These are phyloP conservation scores for Eremobia ochroleuca DNA, from an alignment of 2,888 invertebrate genomes.

Conservation along the genomic window DNA sequence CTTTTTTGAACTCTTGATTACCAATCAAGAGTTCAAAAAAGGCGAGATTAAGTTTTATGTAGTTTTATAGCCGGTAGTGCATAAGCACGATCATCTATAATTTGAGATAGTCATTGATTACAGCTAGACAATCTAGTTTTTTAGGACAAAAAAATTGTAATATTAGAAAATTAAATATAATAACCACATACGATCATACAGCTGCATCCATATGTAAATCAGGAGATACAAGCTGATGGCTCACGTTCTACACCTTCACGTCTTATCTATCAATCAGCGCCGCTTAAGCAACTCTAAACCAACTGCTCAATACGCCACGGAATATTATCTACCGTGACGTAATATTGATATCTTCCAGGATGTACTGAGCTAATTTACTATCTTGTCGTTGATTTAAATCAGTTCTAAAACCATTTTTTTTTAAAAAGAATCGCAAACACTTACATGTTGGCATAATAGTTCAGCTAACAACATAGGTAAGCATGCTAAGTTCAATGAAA, in stretches of 20 bases:
- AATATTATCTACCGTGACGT: conserved; percentile 14
- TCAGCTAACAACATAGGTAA: conserved; percentile 39
- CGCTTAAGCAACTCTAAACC: conserved; percentile 51
- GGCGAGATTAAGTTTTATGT: background rate
- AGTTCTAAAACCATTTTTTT: conserved; percentile 31
- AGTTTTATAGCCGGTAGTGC: background rate
- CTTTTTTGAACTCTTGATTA: too few relatives aligned
- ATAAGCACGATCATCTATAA: background rate
- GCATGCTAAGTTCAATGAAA: conserved; percentile 65
- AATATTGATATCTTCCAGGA: conserved; percentile 36
- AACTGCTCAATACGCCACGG: conserved; percentile 16
- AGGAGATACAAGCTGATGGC: conserved; percentile 56
- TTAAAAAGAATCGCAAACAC: conserved; percentile 46
- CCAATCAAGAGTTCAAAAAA: background rate
- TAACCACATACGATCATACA: conserved; percentile 28
- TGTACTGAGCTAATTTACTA: conserved; percentile 30
- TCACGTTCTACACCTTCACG: conserved; percentile 61
- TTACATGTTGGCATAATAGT: conserved; percentile 23
- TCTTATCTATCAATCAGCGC: conserved; percentile 60
- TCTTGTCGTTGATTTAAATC: conserved; percentile 27
- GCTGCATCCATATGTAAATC: conserved; percentile 41
- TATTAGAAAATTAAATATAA: conserved; percentile 37
- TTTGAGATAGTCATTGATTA: conserved; percentile 3
- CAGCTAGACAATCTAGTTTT: background rate
- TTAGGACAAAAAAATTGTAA: conserved; percentile 6